These are phyloP conservation scores for Orbicella faveolata DNA, from an alignment of 64 coral and sea anemone genomes.

Conservation along the genomic window DNA sequence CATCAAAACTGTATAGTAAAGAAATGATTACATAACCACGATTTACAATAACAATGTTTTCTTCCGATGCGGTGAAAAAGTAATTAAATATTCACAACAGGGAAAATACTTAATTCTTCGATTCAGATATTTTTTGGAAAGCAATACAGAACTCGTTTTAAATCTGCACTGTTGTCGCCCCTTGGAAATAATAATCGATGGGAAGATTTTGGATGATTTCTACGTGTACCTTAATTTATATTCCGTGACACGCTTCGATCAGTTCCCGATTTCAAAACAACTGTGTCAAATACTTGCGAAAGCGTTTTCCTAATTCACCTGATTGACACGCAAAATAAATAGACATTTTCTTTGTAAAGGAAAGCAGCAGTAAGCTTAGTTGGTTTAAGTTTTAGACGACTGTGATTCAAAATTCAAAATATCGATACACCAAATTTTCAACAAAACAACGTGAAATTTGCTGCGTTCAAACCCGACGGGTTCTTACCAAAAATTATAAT, in stretches of 20 bases:
- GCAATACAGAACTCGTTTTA: not conserved
- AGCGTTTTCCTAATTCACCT: too few relatives aligned
- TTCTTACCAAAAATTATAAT: not conserved
- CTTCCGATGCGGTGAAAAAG: not conserved
- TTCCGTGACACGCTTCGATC: too few relatives aligned
- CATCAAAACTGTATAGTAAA: not conserved
- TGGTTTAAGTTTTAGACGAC: not conserved
- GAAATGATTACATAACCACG: not conserved
- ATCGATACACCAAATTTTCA: not conserved
- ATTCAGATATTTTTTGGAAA: not conserved
- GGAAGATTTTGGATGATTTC: too few relatives aligned
- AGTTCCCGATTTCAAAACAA: too few relatives aligned
- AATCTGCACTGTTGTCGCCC: too few relatives aligned
- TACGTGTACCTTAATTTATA: too few relatives aligned
- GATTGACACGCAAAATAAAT: too few relatives aligned
- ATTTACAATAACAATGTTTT: not conserved
- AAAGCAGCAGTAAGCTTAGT: not conserved
- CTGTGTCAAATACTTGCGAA: too few relatives aligned
- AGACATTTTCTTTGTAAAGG: too few relatives aligned
- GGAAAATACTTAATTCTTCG: not conserved
- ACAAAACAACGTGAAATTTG: not conserved
- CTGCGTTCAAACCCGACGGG: not conserved
- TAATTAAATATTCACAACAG: conserved; percentile 27
- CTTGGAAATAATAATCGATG: too few relatives aligned
- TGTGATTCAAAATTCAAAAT: not conserved